phyloP scores from a whole-genome alignment of 2,113 vertebrate species.

The Sphyrna mokarran region DNA sequence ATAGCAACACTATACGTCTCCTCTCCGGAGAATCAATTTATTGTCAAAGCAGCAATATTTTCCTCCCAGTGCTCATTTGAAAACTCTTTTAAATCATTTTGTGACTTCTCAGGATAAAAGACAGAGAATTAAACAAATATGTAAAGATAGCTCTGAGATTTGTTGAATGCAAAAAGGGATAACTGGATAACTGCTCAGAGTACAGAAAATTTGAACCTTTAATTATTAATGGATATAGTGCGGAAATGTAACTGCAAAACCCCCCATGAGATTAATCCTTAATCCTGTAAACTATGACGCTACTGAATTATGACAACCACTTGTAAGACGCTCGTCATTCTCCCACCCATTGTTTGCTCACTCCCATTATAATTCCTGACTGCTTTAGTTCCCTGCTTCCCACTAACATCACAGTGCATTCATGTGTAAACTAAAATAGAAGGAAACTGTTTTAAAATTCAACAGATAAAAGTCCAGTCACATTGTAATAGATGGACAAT shows the following conservation, averaged over 20 bases:
- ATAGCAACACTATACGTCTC: background rate
- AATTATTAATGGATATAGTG: conserved; percentile 14
- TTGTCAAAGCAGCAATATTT: background rate
- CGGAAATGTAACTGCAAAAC: background rate
- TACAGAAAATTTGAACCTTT: background rate
- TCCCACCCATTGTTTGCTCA: background rate
- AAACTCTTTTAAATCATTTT: background rate
- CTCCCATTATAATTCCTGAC: background rate
- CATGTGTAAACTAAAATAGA: background rate
- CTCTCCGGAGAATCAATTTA: background rate
- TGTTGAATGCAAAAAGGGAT: background rate
- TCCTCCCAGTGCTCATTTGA: background rate
- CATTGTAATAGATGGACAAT: background rate
- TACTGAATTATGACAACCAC: background rate
- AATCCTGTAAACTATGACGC: background rate
- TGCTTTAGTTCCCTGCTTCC: background rate
- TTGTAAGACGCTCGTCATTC: background rate
- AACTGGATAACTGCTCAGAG: background rate
- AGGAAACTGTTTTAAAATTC: background rate
- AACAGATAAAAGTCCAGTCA: no score
- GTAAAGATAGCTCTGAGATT: background rate
- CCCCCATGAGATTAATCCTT: background rate
- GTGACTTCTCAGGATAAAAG: background rate
- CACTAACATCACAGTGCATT: background rate
- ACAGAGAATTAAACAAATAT: background rate